Evolutionary conservation across 2,113 vertebrate species (phyloP).

Genomic region (Toxotes chatareus): DNA sequence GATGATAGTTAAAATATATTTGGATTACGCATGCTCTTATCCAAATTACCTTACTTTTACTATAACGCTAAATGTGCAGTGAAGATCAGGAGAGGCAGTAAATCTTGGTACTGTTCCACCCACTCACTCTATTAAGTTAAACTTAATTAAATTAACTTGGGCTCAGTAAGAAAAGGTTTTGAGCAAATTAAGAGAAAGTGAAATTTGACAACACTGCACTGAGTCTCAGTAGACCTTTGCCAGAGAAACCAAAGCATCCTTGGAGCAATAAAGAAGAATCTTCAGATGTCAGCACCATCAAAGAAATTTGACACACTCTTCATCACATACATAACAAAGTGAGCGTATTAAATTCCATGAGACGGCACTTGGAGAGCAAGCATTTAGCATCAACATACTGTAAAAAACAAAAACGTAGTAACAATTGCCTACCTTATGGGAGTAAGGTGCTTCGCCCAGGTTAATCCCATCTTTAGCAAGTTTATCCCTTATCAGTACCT

Average conservation of each 20-base stretch:
- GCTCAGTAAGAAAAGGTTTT: background rate
- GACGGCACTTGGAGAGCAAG: slow-evolving; percentile 38
- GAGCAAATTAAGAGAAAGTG: background rate
- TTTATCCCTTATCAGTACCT: slow-evolving; percentile 96
- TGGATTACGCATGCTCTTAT: background rate
- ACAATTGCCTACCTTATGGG: slow-evolving; percentile 87
- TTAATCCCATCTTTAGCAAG: slow-evolving; percentile 93
- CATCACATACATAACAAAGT: slow-evolving; percentile 35
- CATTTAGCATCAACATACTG: background rate
- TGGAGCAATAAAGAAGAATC: slow-evolving; percentile 12
- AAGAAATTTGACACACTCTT: slow-evolving; percentile 63
- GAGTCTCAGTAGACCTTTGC: background rate
- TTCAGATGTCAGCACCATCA: slow-evolving; percentile 54
- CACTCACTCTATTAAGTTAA: slow-evolving; percentile 1
- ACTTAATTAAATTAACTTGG: background rate
- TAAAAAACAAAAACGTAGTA: background rate
- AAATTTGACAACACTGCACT: background rate
- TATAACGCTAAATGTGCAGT: background rate
- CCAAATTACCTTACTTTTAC: background rate
- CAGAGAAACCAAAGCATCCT: slow-evolving; percentile 15
- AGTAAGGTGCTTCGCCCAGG: slow-evolving; percentile 91
- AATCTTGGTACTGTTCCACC: background rate
- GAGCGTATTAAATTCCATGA: slow-evolving; percentile 37
- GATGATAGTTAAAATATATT: background rate
- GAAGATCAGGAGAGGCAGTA: background rate